A percentile compares a stretch with the other conserved stretches of the same genome.
phyloP scores from a whole-genome alignment of 1,140 invertebrate genomes.

The Drosophila dunni region DNA sequence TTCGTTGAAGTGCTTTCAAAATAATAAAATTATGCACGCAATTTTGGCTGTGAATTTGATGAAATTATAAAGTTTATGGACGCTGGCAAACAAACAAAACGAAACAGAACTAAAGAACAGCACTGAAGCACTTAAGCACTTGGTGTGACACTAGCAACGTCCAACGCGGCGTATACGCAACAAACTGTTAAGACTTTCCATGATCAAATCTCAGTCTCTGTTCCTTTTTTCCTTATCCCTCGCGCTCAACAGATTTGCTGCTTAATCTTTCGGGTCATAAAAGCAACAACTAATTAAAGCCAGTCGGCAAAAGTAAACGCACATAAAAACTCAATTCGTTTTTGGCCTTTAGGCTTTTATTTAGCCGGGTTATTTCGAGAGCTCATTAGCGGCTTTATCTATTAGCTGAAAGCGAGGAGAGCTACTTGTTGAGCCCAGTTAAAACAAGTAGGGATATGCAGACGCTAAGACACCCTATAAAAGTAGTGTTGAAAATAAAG shows the following conservation, averaged over 20 bases:
- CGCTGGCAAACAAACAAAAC: constrained; percentile 19
- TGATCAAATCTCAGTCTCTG: constrained; percentile 29
- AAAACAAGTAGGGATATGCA: not conserved
- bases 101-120: constrained; percentile 8
- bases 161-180: constrained; percentile 27
- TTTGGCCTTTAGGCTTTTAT: constrained; percentile 21
- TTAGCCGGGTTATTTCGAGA: constrained; percentile 20
- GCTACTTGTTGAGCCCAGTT: constrained; percentile 42
- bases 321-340: constrained; percentile 43
- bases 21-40: constrained; percentile 81
- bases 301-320: constrained; percentile 17
- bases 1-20: constrained; percentile 76
- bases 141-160: not conserved
- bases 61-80: constrained; percentile 73
- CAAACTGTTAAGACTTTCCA: constrained; percentile 7
- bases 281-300: constrained; percentile 50
- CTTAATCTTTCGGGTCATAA: constrained; percentile 29
- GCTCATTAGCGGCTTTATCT: constrained; percentile 51
- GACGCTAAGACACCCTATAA: too few species aligned
- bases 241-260: constrained; percentile 14
- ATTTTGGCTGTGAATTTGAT: constrained; percentile 79
- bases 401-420: constrained; percentile 27
- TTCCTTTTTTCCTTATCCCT: not conserved
- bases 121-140: constrained; percentile 23
- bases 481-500: too few species aligned